A percentile compares a stretch with the other conserved stretches of the same genome.
Evolutionary conservation across 2,113 vertebrate species (phyloP).

Genomic region (Pholis gunnellus): DNA sequence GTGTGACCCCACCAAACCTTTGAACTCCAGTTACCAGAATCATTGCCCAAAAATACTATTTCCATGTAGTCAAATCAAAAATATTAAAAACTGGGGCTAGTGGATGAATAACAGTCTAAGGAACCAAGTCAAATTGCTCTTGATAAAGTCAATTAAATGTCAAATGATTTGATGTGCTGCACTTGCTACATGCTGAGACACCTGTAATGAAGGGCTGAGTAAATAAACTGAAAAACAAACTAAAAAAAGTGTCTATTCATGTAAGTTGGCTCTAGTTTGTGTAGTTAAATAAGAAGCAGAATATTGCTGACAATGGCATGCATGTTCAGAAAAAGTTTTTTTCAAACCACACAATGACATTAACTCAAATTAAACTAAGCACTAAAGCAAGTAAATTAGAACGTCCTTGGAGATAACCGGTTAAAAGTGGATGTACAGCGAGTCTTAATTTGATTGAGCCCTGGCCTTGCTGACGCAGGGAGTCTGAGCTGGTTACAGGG

Average conservation of each 20-base stretch:
- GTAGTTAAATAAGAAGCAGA: neutral
- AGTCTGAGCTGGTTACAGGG: constrained; percentile 21
- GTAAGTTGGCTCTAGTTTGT: neutral
- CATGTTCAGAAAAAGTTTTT: neutral
- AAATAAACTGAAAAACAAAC: neutral
- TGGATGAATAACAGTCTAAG: neutral
- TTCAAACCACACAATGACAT: neutral
- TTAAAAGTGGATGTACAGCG: constrained; percentile 34
- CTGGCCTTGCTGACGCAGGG: constrained; percentile 40
- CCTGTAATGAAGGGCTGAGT: neutral
- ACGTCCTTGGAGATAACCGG: constrained; percentile 11
- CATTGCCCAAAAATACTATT: neutral
- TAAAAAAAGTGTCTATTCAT: neutral
- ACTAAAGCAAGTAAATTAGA: neutral
- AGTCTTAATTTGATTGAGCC: constrained; percentile 42
- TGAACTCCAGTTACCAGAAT: neutral
- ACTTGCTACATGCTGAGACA: neutral
- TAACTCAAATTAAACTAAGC: neutral
- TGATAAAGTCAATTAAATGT: neutral
- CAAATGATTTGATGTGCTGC: neutral
- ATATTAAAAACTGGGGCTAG: neutral
- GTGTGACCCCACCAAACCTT: neutral
- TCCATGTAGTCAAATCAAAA: neutral
- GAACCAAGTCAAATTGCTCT: neutral
- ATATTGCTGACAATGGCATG: neutral